Base-by-base conservation (phyloP, 2,113 vertebrate genomes). In the Pedetes capensis region DNA sequence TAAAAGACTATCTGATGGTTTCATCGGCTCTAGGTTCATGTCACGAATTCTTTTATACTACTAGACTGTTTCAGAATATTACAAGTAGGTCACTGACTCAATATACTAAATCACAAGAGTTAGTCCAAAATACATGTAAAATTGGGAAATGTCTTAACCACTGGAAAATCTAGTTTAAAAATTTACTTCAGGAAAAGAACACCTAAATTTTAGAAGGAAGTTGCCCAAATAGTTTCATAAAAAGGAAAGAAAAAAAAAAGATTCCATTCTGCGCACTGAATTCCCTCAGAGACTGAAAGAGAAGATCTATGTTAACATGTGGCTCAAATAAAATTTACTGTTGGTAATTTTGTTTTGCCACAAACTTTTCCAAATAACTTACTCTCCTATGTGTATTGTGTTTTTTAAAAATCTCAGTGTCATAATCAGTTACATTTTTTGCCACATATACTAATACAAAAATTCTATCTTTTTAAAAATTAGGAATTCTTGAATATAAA, bases 361-460 rank as follows among this genome's bases (percentile, higher is more conserved):
- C 3, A 93, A 72, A 39, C 42, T 64, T 95, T 92, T 92, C 91
- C n/a, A 83, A 87, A 66, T 59, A 95, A 55, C n/a, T 76, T 95
- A 20, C 22, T 79, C 87, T 94, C 20, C 51, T 79, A 14, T 83
- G 22, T 91, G 23, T 88, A 42, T 57, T 68, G 37, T 87, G 53
- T 27, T 79, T 96, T 94, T 93, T 44, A 86, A 59, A 78, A 64
- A 66, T 81, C 72, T 94, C 37, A 49, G 5, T 86, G 34, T 94
- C 10, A 10, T 68, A 91, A 64, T 2, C 34, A 63, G 34, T 91
- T 94, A n/a, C 0, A 59, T 95, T 89, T 93, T n/a, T 96, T 92
- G 57, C 16, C n/a, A 59, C 63, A 8, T 4, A 66, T 55, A 95
- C 69, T 71, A 93, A 88, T 34, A 27, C 51, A 88, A 88, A 91